Base-by-base conservation (phyloP, 1,140 invertebrate species). In the Orius laevigatus region DNA sequence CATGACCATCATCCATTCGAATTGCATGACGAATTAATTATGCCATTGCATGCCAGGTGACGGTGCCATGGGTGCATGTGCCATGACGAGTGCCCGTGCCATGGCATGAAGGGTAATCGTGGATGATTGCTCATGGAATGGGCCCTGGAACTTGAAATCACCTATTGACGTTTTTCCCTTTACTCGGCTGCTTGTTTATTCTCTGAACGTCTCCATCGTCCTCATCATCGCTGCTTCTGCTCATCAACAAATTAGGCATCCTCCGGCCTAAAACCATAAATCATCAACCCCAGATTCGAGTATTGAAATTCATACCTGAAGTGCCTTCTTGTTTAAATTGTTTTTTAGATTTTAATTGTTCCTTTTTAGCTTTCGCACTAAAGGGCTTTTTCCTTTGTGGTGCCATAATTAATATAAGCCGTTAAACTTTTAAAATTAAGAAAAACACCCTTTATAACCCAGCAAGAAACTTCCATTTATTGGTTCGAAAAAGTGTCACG, bases 331-430 rank as follows among this genome's bases (percentile, higher is more conserved):
- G 25, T 25, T 25, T 25, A 25, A 25, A 61, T 53, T 79, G 73
- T 57, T 84, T 81, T 61, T 89, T 91, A 2, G 68, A 67, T 61
- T 87, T 74, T 49, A 94, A 62, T 60, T 94, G 90, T 54, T 80
- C 72, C 57, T 89, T 93, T 63, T 93, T 94, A 11, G 86, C 83
- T 67, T 93, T 93, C 20, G 80, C 82, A 63, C 88, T 92, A 58
- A 91, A 93, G 0, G 89, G 79, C 18, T 86, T 87, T 52, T 76
- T 69, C 45, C 75, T 65, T 19, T 74, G 73, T 64, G 79, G 78
- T 0, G 80, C 79, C 81, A 84, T 85, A 48, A 36, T 11, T 36
- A 9, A 48, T 36, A 3, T 20, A 12, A 25, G 19, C n/a, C 12
- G 10, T 31, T 46, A 18, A 20, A 31, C 3, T 43, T n/a, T 5